Evolutionary conservation across 2,888 invertebrate genomes (phyloP), one percentile per base, ranked within the genome.

Genomic region (Protodeltote pygarga): DNA sequence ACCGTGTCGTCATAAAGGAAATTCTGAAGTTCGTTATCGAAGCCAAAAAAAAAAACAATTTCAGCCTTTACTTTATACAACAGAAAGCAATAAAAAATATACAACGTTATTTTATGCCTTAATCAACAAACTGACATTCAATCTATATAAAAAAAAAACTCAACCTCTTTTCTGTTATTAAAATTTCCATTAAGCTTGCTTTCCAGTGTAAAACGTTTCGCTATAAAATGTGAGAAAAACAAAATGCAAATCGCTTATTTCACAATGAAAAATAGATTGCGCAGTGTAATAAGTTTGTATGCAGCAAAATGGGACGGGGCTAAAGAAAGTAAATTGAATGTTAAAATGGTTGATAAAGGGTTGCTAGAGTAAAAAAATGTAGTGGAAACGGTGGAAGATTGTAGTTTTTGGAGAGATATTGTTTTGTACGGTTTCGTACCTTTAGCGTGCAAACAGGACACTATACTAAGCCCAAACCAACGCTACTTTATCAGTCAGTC

Each of bases 261-360:
- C 15, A 14, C 50, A 41, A 62, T 64, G 65, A 58, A 64, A 65
- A 62, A 58, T 65, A 64, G 62, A 72, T 63, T 65, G 58, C 51
- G 51, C 41, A 51, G 23, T 29, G 54, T 57, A 49, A 64, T 55
- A 51, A 53, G 50, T 48, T 61, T 50, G 50, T 54, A 61, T 54
- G 70, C 53, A 61, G 58, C 57, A 64, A n/a, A 52, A 46, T 49
- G 50, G 47, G 24, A 51, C 44, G 48, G 48, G 31, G 41, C 16
- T n/a, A 28, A 39, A 42, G 49, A 37, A 41, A 47, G 38, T 20
- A 57, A 60, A 65, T 58, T 55, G 50, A 66, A 71, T 66, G 38
- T 58, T 55, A 54, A 66, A 44, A 54, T 54, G 58, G 66, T 59
- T 63, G 23, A 35, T 40, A 20, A 20, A 34, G 45, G 31, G 48